Conservation (phyloP, 1,140 invertebrate genomes). For the Elymnias hypermnestra region DNA sequence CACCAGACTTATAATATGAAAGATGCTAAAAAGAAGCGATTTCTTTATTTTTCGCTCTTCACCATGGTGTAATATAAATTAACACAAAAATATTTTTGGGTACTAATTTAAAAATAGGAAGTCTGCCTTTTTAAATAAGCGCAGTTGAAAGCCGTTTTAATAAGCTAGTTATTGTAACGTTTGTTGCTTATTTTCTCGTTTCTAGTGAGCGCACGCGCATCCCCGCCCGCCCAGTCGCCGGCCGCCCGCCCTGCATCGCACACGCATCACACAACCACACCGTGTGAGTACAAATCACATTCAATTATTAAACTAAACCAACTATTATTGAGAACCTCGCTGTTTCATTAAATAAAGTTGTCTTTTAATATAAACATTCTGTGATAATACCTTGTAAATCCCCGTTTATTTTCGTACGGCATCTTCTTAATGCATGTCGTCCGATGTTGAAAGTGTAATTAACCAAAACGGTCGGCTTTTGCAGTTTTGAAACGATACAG, state of each 20-base stretch:
- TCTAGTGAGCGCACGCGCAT: conserved; percentile 27
- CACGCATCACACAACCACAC: conserved; percentile 32
- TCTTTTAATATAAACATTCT: too few relatives aligned
- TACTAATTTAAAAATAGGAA: too few relatives aligned
- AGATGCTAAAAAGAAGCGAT: too few relatives aligned
- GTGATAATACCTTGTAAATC: too few relatives aligned
- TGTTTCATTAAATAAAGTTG: conserved; percentile 1
- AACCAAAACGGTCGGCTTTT: conserved; percentile 45
- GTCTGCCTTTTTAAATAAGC: too few relatives aligned
- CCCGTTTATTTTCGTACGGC: conserved; percentile 35
- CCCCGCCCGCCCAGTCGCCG: conserved; percentile 64
- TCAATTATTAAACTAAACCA: conserved; percentile 15
- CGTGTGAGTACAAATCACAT: conserved; percentile 40
- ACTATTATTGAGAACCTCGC: conserved; percentile 11
- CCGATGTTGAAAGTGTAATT: conserved; percentile 40
- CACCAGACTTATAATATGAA: too few relatives aligned
- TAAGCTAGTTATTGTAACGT: too few relatives aligned
- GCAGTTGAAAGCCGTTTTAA: too few relatives aligned
- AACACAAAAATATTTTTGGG: too few relatives aligned
- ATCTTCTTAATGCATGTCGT: conserved; percentile 35
- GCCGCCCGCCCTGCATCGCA: conserved; percentile 56
- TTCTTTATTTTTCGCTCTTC: too few relatives aligned
- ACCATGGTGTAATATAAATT: too few relatives aligned
- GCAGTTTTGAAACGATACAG: conserved; percentile 24
- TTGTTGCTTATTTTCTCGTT: too few relatives aligned